A percentile compares a stretch with the other conserved stretches of the same genome.
These are phyloP conservation scores for Peromyscus polionotus DNA, from an alignment of 2,113 vertebrate species.

Conservation along the genomic window DNA sequence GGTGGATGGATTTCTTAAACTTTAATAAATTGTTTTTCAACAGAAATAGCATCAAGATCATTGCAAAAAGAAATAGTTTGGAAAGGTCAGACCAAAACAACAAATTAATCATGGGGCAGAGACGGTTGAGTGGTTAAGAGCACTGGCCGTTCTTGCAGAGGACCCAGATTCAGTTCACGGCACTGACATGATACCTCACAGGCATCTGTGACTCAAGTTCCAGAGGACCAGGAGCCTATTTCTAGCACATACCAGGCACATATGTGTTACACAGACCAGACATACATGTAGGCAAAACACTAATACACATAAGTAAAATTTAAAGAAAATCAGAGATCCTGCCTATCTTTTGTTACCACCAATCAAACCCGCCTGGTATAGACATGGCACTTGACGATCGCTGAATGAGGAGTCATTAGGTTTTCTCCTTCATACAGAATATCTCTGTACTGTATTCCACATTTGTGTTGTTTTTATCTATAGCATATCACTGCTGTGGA, in stretches of 20 bases:
- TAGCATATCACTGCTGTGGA: neutral
- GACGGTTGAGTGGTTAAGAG: neutral
- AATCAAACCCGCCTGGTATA: neutral
- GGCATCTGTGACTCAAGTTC: neutral
- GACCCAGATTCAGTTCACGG: neutral
- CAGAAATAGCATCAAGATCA: neutral
- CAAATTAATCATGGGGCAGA: neutral
- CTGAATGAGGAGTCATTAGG: neutral
- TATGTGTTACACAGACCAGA: neutral
- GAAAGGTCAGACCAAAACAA: neutral
- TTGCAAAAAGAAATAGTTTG: constrained; percentile 29
- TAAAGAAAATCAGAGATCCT: neutral
- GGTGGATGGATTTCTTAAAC: neutral
- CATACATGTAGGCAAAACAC: neutral
- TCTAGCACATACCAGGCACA: neutral
- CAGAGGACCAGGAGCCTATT: neutral
- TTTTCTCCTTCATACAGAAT: constrained; percentile 11
- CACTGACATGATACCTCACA: neutral
- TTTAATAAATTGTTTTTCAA: neutral
- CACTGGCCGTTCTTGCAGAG: neutral
- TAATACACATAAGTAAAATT: neutral
- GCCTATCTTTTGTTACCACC: neutral
- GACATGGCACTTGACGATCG: neutral
- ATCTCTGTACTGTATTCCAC: neutral
- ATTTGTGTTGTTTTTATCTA: constrained; percentile 14